phyloP scores from a whole-genome alignment of 2,113 vertebrate genomes.

The Taxidea taxus region DNA sequence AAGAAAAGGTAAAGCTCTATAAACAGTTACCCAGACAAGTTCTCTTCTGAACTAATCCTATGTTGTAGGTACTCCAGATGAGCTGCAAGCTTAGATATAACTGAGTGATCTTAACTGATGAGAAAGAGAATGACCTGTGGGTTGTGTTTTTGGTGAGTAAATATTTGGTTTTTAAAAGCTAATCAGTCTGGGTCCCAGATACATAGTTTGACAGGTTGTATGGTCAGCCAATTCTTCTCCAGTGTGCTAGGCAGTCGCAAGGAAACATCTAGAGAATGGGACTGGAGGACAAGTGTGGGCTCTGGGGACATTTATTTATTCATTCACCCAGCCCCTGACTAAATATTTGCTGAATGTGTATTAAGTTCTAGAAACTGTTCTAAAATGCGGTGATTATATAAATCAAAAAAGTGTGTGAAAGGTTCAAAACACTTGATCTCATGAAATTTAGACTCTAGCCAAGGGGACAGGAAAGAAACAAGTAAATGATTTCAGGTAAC shows the following conservation, averaged over 20 bases:
- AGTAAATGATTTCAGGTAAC: neutral
- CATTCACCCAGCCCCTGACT: neutral
- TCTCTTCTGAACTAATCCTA: neutral
- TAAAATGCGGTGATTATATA: neutral
- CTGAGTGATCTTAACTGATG: neutral
- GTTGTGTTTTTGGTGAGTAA: neutral
- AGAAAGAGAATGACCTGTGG: neutral
- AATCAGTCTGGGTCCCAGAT: neutral
- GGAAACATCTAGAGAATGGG: neutral
- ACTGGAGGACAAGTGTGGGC: neutral
- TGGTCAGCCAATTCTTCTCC: neutral
- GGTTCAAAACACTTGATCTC: neutral
- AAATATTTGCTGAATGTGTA: neutral
- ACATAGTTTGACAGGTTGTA: neutral
- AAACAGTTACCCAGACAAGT: neutral
- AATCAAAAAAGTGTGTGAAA: neutral
- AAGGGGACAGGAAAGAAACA: neutral
- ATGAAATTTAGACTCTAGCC: neutral
- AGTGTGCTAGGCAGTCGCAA: neutral
- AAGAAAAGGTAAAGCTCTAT: slow-evolving; percentile 21
- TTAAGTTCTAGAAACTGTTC: neutral
- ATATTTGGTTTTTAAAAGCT: slow-evolving; percentile 1
- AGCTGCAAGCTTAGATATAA: neutral
- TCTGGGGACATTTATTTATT: neutral
- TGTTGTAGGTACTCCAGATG: neutral